Evolutionary conservation across 2,797 vertebrate species (phyloP).

Genomic region (Synanceia verrucosa): DNA sequence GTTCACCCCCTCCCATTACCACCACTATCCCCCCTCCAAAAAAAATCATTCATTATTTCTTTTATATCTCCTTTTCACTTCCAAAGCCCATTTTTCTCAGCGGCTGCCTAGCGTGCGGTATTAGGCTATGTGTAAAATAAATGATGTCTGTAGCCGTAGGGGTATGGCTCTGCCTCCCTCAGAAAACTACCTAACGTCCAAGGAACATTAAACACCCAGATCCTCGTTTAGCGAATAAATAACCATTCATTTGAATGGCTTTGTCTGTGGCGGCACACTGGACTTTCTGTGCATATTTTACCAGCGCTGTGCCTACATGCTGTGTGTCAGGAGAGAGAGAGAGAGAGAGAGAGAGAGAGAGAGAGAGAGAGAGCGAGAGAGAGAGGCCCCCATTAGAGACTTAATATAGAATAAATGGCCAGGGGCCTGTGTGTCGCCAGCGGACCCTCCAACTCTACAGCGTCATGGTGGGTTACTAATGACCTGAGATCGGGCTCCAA

Average conservation of each 20-base stretch:
- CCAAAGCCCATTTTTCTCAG: slow-evolving; percentile 88
- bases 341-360: slow-evolving; percentile 2
- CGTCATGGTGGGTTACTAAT: slow-evolving; percentile 99
- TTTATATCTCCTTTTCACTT: slow-evolving; percentile 79
- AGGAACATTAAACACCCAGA: slow-evolving; percentile 99
- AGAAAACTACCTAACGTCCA: slow-evolving; percentile 98
- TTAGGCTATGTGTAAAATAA: slow-evolving; percentile 99
- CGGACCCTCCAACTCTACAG: slow-evolving; percentile 91
- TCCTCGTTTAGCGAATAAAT: slow-evolving; percentile 99
- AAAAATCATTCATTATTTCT: slow-evolving; percentile 78
- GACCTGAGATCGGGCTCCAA: slow-evolving; percentile 96
- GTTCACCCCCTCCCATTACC: slow-evolving; percentile 37
- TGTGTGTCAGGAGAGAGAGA: slow-evolving; percentile 70
- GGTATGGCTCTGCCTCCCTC: slow-evolving; percentile 90
- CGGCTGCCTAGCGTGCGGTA: slow-evolving; percentile 95
- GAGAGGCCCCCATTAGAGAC: slow-evolving; percentile 95
- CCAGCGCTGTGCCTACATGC: slow-evolving; percentile 75
- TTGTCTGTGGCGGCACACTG: slow-evolving; percentile 83
- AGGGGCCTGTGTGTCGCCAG: slow-evolving; percentile 96
- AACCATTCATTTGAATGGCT: slow-evolving; percentile 98
- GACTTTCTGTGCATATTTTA: slow-evolving; percentile 98
- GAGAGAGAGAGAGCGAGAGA: slow-evolving; percentile 27
- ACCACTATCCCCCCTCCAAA: slow-evolving; percentile 6
- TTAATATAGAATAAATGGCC: slow-evolving; percentile 99
- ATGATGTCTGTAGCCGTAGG: slow-evolving; percentile 99